Percentiles rank a stretch among this genome's conserved stretches.
phyloP scores from a whole-genome alignment of 2,888 invertebrate genomes.

The Rhaphigaster nebulosa region DNA sequence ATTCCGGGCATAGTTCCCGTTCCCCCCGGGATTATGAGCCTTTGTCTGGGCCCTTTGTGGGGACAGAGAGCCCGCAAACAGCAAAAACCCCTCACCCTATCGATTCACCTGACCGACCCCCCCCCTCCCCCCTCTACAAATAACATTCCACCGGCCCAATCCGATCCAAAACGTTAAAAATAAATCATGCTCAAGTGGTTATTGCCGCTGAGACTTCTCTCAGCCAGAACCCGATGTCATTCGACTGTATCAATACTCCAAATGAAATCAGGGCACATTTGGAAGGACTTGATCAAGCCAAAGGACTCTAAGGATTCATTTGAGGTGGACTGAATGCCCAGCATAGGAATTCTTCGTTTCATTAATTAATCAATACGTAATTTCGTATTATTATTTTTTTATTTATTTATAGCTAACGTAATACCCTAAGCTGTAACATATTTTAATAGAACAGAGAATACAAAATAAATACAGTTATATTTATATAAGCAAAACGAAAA shows the following conservation, averaged over 20 bases:
- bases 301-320: not conserved
- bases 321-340: too few relatives aligned
- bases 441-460: too few relatives aligned
- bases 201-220: not conserved
- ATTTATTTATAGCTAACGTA: too few relatives aligned
- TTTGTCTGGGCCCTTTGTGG: conserved; percentile 57
- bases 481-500: too few relatives aligned
- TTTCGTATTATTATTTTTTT: too few relatives aligned
- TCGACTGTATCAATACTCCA: not conserved
- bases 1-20: conserved; percentile 56
- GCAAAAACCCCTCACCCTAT: conserved; percentile 57
- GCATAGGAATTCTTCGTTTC: too few relatives aligned
- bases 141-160: conserved; percentile 51
- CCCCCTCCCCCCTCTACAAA: conserved; percentile 47
- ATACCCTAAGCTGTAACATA: too few relatives aligned
- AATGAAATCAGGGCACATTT: not conserved
- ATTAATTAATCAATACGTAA: too few relatives aligned
- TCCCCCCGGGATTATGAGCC: conserved; percentile 56
- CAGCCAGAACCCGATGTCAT: not conserved
- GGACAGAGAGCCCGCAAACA: conserved; percentile 56
- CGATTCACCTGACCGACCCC: conserved; percentile 56
- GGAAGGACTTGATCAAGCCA: not conserved
- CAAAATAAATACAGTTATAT: too few relatives aligned
- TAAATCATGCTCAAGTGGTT: conserved; percentile 41
- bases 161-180: conserved; percentile 43